These are phyloP conservation scores for Strigamia maritima DNA, from an alignment of 2,888 invertebrate genomes.

Conservation along the genomic window DNA sequence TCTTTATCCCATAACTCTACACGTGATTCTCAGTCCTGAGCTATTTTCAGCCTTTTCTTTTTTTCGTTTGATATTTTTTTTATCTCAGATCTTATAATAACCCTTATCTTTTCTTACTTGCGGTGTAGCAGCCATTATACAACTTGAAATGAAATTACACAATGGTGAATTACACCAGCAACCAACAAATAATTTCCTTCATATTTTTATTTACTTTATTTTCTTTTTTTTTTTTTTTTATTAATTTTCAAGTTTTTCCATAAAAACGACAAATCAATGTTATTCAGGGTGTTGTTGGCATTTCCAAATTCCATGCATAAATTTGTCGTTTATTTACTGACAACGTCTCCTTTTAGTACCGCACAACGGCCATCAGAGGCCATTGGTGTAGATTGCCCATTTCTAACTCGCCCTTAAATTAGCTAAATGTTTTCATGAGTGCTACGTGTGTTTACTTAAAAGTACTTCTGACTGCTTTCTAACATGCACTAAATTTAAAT, in stretches of 20 bases:
- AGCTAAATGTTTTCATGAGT: slow-evolving; percentile 31
- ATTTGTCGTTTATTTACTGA: background rate
- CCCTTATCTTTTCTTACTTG: slow-evolving; percentile 25
- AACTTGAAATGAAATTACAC: slow-evolving; percentile 31
- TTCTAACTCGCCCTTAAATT: slow-evolving; percentile 6
- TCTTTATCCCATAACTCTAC: slow-evolving; percentile 34
- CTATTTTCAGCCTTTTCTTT: slow-evolving; percentile 31
- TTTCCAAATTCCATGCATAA: background rate
- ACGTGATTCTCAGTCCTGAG: slow-evolving; percentile 19
- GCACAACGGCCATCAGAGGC: slow-evolving; percentile 1
- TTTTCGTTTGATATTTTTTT: slow-evolving; percentile 16
- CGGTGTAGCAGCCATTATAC: slow-evolving; percentile 25
- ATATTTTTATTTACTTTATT: background rate
- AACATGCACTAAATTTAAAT: slow-evolving; percentile 1
- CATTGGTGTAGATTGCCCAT: slow-evolving; percentile 24
- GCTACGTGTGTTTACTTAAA: slow-evolving; percentile 31
- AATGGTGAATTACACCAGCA: slow-evolving; percentile 18
- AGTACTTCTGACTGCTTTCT: slow-evolving; percentile 12
- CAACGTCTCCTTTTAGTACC: background rate
- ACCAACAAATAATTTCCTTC: background rate
- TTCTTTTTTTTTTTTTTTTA: background rate
- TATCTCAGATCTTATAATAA: slow-evolving; percentile 16
- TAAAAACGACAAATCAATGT: too few relatives aligned
- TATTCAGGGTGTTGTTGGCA: too few relatives aligned
- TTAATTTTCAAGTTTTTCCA: background rate